phyloP scores from a whole-genome alignment of 2,888 invertebrate genomes.

The Auanema sp. region DNA sequence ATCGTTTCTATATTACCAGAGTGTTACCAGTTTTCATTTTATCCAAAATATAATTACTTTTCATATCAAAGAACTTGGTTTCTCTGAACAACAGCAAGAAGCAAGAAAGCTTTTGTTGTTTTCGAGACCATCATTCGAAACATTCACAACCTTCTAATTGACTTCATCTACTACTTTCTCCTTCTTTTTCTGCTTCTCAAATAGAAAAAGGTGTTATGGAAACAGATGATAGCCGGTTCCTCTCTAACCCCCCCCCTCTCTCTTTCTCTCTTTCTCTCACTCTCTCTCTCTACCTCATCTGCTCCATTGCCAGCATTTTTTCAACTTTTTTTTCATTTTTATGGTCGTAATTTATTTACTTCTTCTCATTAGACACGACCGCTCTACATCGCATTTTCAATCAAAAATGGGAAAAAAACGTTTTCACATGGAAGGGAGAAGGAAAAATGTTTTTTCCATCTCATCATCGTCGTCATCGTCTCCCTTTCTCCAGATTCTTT shows the following conservation, averaged over 20 bases:
- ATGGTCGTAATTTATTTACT: constrained; percentile 11
- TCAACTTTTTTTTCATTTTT: constrained; percentile 2
- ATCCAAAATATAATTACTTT: too few relatives aligned
- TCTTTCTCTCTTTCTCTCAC: not conserved
- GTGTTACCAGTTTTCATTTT: too few relatives aligned
- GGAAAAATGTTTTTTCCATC: constrained; percentile 24
- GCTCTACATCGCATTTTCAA: constrained; percentile 9
- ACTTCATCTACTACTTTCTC: constrained; percentile 11
- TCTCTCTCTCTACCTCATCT: not conserved
- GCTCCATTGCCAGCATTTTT: too few relatives aligned
- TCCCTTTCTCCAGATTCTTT: constrained; percentile 7
- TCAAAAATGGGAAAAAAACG: too few relatives aligned
- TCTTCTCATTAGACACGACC: constrained; percentile 9
- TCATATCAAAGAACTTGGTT: too few relatives aligned
- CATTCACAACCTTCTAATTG: constrained; percentile 12
- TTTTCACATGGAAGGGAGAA: constrained; percentile 15
- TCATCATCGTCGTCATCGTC: constrained; percentile 16
- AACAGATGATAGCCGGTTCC: constrained; percentile 4
- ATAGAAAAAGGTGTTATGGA: constrained; percentile 7
- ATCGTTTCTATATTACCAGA: too few relatives aligned
- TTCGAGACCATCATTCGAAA: not conserved
- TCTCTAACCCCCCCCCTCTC: not conserved
- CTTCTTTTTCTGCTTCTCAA: constrained; percentile 21
- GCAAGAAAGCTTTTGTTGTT: not conserved
- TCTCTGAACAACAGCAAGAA: too few relatives aligned